Conservation (phyloP, 2,797 vertebrate species). For the Chiroxiphia lanceolata region DNA sequence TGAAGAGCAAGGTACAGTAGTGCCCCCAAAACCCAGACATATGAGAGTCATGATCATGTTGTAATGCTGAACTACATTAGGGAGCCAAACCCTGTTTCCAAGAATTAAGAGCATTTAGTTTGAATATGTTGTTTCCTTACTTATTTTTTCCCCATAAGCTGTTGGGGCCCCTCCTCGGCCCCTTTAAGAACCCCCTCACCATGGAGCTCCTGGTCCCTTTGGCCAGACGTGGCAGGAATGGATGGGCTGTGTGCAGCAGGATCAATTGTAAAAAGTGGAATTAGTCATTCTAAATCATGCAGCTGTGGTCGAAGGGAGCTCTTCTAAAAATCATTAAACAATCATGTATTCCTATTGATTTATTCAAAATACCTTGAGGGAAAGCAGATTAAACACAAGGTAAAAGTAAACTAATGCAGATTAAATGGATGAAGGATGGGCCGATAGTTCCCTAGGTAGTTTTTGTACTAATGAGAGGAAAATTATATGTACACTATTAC, state of each 20-base stretch:
- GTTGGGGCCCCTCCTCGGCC: neutral
- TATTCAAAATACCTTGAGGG: slow-evolving; percentile 99
- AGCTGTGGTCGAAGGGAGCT: slow-evolving; percentile 93
- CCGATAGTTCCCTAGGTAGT: slow-evolving; percentile 85
- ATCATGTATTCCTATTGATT: slow-evolving; percentile 99
- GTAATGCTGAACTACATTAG: rapidly evolving
- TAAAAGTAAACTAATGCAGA: slow-evolving; percentile 97
- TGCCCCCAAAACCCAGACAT: neutral
- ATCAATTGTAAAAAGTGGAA: slow-evolving; percentile 98
- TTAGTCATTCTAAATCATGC: slow-evolving; percentile 99
- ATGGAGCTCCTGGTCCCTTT: slow-evolving; percentile 51
- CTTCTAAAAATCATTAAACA: slow-evolving; percentile 99
- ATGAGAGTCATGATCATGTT: rapidly evolving
- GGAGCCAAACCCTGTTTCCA: neutral
- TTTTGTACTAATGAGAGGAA: slow-evolving; percentile 96
- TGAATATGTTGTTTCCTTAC: neutral
- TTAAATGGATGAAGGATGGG: slow-evolving; percentile 95
- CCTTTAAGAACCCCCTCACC: slow-evolving; percentile 35
- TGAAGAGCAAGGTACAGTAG: neutral
- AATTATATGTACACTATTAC: slow-evolving; percentile 98
- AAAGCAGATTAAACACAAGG: slow-evolving; percentile 96
- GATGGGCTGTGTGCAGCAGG: slow-evolving; percentile 69
- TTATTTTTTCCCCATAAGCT: neutral
- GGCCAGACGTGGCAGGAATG: slow-evolving; percentile 78
- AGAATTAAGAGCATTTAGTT: neutral